Evolutionary conservation across 1,140 invertebrate genomes (phyloP).

Genomic region (Megalopta genalis): DNA sequence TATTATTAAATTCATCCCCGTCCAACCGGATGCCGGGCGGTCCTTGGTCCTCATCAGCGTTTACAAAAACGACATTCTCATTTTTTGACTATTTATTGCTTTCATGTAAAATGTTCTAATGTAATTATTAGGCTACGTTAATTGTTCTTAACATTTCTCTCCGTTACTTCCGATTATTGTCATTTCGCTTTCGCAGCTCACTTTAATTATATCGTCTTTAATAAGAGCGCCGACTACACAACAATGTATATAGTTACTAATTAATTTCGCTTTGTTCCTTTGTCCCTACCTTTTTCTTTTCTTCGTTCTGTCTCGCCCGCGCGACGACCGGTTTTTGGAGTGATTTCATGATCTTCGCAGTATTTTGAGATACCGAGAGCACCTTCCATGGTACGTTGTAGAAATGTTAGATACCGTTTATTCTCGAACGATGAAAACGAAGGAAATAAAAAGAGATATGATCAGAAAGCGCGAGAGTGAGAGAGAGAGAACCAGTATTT

Average conservation of each 20-base stretch:
- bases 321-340: conserved; percentile 19
- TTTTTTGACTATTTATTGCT: conserved; percentile 64
- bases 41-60: conserved; percentile 35
- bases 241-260: conserved; percentile 54
- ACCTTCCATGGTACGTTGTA: conserved; percentile 52
- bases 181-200: conserved; percentile 55
- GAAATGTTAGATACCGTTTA: conserved; percentile 41
- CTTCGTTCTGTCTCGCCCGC: conserved; percentile 7
- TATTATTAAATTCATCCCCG: conserved; percentile 9
- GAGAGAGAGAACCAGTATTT: conserved; percentile 60
- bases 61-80: conserved; percentile 46
- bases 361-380: conserved; percentile 47
- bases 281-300: not conserved
- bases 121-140: conserved; percentile 63
- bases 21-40: conserved; percentile 17
- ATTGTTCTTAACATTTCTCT: conserved; percentile 67
- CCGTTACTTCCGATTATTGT: conserved; percentile 62
- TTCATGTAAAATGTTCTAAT: conserved; percentile 60
- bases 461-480: conserved; percentile 9
- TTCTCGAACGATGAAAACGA: conserved; percentile 38
- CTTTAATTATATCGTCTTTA: conserved; percentile 63
- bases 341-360: conserved; percentile 44
- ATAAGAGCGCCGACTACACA: conserved; percentile 32
- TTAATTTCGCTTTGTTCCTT: conserved; percentile 16
- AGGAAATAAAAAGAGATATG: not conserved